These are phyloP conservation scores for Diaphora mendica DNA, from an alignment of 2,888 invertebrate species.

Conservation along the genomic window DNA sequence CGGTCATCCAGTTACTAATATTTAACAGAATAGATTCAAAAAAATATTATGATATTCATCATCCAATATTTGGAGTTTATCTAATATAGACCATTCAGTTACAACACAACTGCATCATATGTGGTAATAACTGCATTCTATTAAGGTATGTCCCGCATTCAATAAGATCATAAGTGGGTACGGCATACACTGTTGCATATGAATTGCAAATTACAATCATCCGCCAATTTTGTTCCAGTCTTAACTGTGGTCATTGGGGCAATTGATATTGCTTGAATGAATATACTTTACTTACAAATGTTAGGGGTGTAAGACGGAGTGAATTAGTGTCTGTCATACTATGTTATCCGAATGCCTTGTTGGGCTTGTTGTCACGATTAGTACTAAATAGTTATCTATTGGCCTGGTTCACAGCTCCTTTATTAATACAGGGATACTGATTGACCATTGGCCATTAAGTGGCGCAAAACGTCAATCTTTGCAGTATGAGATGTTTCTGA, in stretches of 20 bases:
- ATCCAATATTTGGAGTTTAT: background rate
- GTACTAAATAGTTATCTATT: background rate
- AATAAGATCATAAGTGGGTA: constrained; percentile 26
- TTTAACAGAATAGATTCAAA: too few relatives aligned
- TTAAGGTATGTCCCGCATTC: constrained; percentile 35
- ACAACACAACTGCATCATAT: background rate
- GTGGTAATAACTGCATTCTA: constrained; percentile 47
- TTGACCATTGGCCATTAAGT: background rate
- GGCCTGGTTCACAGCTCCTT: background rate
- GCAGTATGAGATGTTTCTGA: background rate
- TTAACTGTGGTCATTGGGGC: background rate
- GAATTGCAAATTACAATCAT: constrained; percentile 55
- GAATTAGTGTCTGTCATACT: too few relatives aligned
- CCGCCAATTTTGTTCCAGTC: constrained; percentile 45
- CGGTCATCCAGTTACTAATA: too few relatives aligned
- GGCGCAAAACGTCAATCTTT: background rate
- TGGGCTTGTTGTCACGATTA: background rate
- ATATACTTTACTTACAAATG: background rate
- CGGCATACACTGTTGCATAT: constrained; percentile 6
- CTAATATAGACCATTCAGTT: background rate
- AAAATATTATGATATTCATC: too few relatives aligned
- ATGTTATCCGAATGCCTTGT: background rate
- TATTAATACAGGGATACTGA: background rate
- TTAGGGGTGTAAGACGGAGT: too few relatives aligned
- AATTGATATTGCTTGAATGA: background rate